Percentiles rank a stretch among this genome's conserved stretches.
These are phyloP conservation scores for Spongia lamella DNA, from an alignment of 37 sponge, comb jelly and placozoan genomes.

Conservation along the genomic window DNA sequence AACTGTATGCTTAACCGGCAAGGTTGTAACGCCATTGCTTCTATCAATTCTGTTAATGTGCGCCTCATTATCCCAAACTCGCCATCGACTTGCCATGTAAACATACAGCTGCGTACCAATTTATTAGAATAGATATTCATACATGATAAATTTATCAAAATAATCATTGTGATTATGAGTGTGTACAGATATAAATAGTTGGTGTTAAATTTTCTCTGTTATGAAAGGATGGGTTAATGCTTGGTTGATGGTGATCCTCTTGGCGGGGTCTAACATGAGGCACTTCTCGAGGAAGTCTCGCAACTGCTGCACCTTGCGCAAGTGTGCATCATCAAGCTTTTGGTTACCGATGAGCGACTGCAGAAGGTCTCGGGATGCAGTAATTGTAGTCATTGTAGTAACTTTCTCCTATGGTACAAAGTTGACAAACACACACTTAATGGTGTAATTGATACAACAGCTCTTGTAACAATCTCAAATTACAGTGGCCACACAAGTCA, in stretches of 20 bases:
- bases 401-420: conserved; percentile 78
- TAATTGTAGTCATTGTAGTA: conserved; percentile 70
- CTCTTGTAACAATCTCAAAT: conserved; percentile 11
- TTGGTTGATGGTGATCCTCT: conserved; percentile 87
- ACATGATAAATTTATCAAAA: no score
- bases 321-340: conserved; percentile 72
- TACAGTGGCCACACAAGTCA: not conserved
- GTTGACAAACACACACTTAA: not conserved
- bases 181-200: no score
- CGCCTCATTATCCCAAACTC: no score
- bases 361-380: conserved; percentile 75
- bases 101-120: no score
- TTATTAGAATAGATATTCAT: no score
- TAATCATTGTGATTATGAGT: no score
- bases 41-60: no score
- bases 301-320: conserved; percentile 87
- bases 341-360: conserved; percentile 75
- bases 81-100: no score
- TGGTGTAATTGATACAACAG: conserved; percentile 5
- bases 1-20: no score
- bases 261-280: conserved; percentile 83
- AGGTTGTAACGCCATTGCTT: no score
- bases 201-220: conserved; percentile 68
- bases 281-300: conserved; percentile 89
- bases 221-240: conserved; percentile 92